Conservation (phyloP, 2,797 vertebrate species). For the Scolopax rusticola region DNA sequence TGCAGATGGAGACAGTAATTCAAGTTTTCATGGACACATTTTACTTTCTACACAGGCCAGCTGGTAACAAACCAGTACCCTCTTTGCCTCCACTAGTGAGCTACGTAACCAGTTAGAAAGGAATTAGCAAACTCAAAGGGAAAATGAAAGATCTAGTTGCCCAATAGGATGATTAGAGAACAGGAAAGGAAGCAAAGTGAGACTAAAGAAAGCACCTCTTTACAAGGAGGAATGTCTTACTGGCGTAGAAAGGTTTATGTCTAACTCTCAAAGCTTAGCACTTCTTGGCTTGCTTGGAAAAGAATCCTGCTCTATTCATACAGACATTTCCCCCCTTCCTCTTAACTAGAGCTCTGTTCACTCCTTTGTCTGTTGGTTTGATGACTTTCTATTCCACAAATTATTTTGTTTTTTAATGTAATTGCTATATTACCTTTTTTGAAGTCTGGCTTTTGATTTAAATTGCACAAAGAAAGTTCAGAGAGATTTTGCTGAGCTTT, state of each 20-base stretch:
- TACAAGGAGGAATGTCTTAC: neutral
- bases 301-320: neutral
- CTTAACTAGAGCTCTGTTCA: neutral
- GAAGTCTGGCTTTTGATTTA: neutral
- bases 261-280: neutral
- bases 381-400: neutral
- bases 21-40: neutral
- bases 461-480: neutral
- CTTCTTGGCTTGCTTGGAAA: neutral
- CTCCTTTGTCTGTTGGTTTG: neutral
- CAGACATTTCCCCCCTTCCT: fast-evolving
- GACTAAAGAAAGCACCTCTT: neutral
- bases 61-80: neutral
- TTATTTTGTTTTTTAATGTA: neutral
- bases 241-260: neutral
- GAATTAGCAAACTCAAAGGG: neutral
- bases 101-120: neutral
- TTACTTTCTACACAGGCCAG: neutral
- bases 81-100: neutral
- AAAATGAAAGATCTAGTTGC: neutral
- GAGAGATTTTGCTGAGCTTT: neutral
- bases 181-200: neutral
- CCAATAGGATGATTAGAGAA: neutral
- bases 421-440: neutral
- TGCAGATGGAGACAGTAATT: neutral